Evolutionary conservation across 2,888 invertebrate species (phyloP).

Genomic region (Caenorhabditis uteleia): DNA sequence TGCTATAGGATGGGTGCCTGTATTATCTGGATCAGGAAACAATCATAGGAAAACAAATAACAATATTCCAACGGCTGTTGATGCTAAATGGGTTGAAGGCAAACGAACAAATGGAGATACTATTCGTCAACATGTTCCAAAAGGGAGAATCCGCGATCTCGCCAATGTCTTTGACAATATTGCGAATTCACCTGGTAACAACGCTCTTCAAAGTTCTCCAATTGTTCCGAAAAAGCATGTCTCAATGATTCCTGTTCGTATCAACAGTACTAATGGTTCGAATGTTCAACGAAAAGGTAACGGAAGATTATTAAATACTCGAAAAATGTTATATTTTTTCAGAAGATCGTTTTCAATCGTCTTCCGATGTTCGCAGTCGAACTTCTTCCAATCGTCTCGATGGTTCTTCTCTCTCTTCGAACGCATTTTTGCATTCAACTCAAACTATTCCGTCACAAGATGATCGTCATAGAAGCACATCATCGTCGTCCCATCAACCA

Average conservation of each 20-base stretch:
- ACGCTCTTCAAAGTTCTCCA: too few species aligned
- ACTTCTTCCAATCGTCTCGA: conserved; percentile 1
- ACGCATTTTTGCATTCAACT: not conserved
- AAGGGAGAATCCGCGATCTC: conserved; percentile 31
- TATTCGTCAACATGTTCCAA: conserved; percentile 19
- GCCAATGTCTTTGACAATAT: conserved; percentile 13
- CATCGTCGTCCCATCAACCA: conserved; percentile 11
- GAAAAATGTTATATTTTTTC: too few species aligned
- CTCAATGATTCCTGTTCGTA: not conserved
- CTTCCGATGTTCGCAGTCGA: not conserved
- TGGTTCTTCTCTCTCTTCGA: conserved; percentile 1
- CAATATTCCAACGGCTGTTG: not conserved
- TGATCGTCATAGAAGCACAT: conserved; percentile 13
- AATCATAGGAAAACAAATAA: not conserved
- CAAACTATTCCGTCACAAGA: not conserved
- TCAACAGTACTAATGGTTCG: not conserved
- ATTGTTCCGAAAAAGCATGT: not conserved
- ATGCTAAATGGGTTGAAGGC: conserved; percentile 3
- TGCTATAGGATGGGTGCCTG: too few species aligned
- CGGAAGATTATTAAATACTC: not conserved
- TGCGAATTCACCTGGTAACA: not conserved
- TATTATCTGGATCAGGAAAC: too few species aligned
- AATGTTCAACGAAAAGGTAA: too few species aligned
- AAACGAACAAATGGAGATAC: conserved; percentile 9
- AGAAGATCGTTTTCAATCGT: not conserved